Evolutionary conservation across 2,888 invertebrate genomes (phyloP).

Genomic region (Petrolisthes cinctipes): DNA sequence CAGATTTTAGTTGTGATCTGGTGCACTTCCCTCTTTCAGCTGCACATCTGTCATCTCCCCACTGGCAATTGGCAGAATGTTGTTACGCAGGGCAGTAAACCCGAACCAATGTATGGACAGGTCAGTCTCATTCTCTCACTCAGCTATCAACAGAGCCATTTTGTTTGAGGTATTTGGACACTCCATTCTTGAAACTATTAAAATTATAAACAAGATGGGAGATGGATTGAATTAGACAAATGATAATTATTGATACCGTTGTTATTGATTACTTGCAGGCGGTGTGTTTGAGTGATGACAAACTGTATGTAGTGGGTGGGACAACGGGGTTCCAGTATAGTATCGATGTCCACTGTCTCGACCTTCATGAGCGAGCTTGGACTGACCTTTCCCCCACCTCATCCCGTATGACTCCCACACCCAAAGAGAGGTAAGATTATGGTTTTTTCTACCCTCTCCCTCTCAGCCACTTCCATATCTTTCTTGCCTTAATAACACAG

Average conservation of each 20-base stretch:
- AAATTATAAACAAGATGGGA: too few relatives aligned
- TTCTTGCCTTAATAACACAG: too few relatives aligned
- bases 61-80: conserved; percentile 71
- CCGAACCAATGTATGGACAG: conserved; percentile 90
- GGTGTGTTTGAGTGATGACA: conserved; percentile 45
- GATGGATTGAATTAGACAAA: too few relatives aligned
- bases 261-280: conserved; percentile 18
- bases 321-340: conserved; percentile 91
- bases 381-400: conserved; percentile 76
- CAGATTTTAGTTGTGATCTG: too few relatives aligned
- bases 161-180: too few relatives aligned
- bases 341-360: conserved; percentile 88
- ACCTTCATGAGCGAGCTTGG: conserved; percentile 82
- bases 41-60: conserved; percentile 78
- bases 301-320: conserved; percentile 78
- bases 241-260: too few relatives aligned
- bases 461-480: too few relatives aligned
- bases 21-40: conserved; percentile 64
- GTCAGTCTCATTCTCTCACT: conserved; percentile 73
- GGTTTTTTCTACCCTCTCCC: too few relatives aligned
- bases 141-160: too few relatives aligned
- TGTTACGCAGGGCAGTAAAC: conserved; percentile 79
- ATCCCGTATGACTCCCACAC: neutral
- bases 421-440: conserved; percentile 53
- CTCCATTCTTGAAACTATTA: too few relatives aligned